phyloP scores from a whole-genome alignment of 2,797 vertebrate genomes.

The Holocentrus rufus region DNA sequence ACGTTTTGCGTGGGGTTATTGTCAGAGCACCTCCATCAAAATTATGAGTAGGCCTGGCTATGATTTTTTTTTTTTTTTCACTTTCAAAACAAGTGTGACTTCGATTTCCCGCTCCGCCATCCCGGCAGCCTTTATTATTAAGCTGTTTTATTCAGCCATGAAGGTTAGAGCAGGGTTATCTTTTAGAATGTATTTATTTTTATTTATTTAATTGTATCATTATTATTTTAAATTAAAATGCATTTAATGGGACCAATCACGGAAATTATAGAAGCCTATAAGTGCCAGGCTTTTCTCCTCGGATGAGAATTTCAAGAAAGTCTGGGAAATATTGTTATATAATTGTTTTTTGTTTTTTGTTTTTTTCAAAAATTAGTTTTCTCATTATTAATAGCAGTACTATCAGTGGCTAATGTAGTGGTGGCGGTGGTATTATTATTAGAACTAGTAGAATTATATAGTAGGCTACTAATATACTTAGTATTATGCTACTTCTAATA shows the following conservation, averaged over 20 bases:
- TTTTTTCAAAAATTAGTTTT: background rate
- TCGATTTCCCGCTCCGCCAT: no score
- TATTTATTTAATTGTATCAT: no score
- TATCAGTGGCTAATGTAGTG: background rate
- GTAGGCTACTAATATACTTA: no score
- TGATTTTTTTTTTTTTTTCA: background rate
- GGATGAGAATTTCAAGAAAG: no score
- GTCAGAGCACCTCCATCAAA: constrained; percentile 66
- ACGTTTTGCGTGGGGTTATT: constrained; percentile 69
- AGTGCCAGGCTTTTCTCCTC: no score
- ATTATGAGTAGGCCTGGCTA: constrained; percentile 36
- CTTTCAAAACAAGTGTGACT: background rate
- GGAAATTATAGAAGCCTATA: no score
- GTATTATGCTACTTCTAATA: background rate
- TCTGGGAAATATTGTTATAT: background rate
- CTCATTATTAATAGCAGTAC: constrained; percentile 3
- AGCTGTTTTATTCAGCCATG: no score
- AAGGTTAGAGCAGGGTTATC: no score
- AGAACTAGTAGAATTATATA: background rate
- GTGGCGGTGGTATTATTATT: constrained; percentile 1
- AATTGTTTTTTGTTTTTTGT: background rate
- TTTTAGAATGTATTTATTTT: no score
- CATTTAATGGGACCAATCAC: no score
- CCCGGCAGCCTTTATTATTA: no score
- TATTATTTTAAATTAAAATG: no score